Evolutionary conservation across 2,888 invertebrate genomes (phyloP).

Genomic region (Boloria euphrosyne): DNA sequence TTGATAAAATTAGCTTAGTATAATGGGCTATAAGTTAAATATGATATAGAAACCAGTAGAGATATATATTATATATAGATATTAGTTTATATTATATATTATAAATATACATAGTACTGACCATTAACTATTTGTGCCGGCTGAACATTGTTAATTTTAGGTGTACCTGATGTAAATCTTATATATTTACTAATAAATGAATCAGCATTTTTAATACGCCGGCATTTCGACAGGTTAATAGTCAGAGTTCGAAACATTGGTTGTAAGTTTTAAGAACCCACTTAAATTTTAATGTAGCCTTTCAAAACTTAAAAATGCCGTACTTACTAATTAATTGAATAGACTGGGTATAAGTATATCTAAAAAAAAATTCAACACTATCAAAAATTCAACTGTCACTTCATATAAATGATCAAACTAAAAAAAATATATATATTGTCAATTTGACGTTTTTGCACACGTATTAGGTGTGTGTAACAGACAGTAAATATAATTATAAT

Average conservation of each 20-base stretch:
- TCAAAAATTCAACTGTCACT: constrained; percentile 6
- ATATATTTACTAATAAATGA: constrained; percentile 66
- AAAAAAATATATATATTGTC: constrained; percentile 16
- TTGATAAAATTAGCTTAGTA: neutral
- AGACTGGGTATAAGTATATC: constrained; percentile 3
- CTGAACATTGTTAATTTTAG: constrained; percentile 49
- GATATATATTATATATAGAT: neutral
- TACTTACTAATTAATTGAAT: constrained; percentile 48
- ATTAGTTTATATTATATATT: constrained; percentile 4
- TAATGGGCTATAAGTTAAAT: neutral
- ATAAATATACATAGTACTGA: constrained; percentile 55
- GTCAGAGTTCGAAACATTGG: constrained; percentile 73
- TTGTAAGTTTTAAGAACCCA: constrained; percentile 37
- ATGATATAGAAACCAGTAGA: neutral
- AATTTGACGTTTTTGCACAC: neutral
- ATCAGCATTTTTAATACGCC: constrained; percentile 69
- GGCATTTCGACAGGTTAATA: constrained; percentile 74
- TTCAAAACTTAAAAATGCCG: constrained; percentile 26
- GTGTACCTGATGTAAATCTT: constrained; percentile 52
- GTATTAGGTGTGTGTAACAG: neutral
- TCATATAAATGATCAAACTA: no score
- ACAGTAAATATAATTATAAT: no score
- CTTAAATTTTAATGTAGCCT: constrained; percentile 12
- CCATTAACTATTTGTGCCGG: constrained; percentile 62
- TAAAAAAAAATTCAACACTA: constrained; percentile 3